Evolutionary conservation across 1,140 invertebrate species (phyloP), one percentile per base, ranked within the genome.

Genomic region (Drusus annulatus): DNA sequence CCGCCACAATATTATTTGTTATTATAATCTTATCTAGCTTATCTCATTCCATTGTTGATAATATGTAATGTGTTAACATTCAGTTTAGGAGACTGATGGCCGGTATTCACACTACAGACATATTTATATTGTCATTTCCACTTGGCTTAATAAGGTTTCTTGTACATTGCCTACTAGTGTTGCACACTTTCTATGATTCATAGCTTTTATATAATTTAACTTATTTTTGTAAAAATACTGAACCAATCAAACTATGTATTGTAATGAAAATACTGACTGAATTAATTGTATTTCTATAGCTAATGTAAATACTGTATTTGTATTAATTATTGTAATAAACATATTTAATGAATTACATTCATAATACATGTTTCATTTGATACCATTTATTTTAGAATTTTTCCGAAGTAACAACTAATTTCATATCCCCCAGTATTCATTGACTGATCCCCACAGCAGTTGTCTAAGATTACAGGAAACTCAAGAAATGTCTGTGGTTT

Each of bases 261-360:
- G 58, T 76, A 76, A 63, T 76, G 36, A 76, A 71, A 65, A 50
- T 51, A 45, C 62, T 76, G 74, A 76, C 74, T 76, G 74, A 75
- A 75, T 75, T 75, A 75, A 76, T 76, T 76, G 60, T 76, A 76
- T 62, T 75, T 76, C 58, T 76, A 62, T 62, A 62, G 63, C 36
- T 62, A 63, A 50, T 76, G 74, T 76, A 76, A 62, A 62, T 76
- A 76, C 60, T 50, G 60, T 63, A 76, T 60, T 60, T 76, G 74
- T 76, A 76, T 63, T 76, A 51, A 62, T 63, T 50, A 63, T 62
- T 76, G 74, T 76, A 76, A 76, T 76, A 51, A 62, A 76, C 45
- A 63, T 62, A 76, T 76, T 76, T 62, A 76, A 76, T 63, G 19
- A 71, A 23, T 62, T 36, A 36, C 36, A 45, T 45, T 45, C 36